These are phyloP conservation scores for Melieria omissa DNA, from an alignment of 2,888 invertebrate genomes.

Conservation along the genomic window DNA sequence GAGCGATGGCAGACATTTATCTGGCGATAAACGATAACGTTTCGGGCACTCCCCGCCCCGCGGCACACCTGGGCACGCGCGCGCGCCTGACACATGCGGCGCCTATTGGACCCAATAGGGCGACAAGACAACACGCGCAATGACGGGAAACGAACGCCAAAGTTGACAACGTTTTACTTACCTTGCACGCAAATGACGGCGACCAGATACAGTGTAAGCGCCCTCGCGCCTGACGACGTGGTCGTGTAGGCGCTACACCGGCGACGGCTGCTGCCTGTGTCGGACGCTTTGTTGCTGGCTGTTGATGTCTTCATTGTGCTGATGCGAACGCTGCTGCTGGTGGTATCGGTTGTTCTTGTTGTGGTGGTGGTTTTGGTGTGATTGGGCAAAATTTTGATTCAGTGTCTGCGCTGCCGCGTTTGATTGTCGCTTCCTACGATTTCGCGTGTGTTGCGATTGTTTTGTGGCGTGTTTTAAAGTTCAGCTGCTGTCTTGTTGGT, in stretches of 20 bases:
- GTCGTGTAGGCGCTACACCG: conserved; percentile 23
- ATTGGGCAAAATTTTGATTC: conserved; percentile 9
- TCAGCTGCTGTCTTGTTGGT: conserved; percentile 28
- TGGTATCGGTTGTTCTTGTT: conserved; percentile 35
- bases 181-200: conserved; percentile 59
- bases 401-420: conserved; percentile 8
- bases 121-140: conserved; percentile 55
- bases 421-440: conserved; percentile 35
- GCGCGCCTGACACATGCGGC: not conserved
- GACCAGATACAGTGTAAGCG: conserved; percentile 48
- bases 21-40: too few species aligned
- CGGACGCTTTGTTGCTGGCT: conserved; percentile 17
- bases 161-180: conserved; percentile 53
- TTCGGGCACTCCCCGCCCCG: not conserved
- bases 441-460: conserved; percentile 30
- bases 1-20: too few species aligned
- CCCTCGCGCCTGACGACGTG: conserved; percentile 39
- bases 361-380: conserved; percentile 42
- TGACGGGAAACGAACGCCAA: conserved; percentile 40
- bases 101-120: not conserved
- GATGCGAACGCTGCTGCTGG: conserved; percentile 32
- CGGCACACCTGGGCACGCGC: not conserved
- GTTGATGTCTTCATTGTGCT: conserved; percentile 30
- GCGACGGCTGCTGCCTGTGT: conserved; percentile 38
- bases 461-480: conserved; percentile 19